phyloP scores from a whole-genome alignment of 2,797 vertebrate species.

The Octomys mimax region DNA sequence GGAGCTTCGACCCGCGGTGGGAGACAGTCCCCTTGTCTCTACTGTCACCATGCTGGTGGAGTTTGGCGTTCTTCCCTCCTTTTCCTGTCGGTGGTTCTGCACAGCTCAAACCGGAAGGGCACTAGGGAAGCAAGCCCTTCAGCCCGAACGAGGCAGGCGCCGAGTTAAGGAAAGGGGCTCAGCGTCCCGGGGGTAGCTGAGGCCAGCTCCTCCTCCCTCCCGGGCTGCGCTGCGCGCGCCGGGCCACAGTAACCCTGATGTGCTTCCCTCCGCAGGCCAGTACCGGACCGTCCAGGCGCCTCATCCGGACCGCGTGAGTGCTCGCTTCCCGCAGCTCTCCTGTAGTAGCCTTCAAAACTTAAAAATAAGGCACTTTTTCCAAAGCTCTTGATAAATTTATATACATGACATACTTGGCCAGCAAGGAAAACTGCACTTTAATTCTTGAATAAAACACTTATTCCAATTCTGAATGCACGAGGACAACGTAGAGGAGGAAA shows the following conservation, averaged over 20 bases:
- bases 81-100: neutral
- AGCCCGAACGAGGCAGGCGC: neutral
- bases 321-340: neutral
- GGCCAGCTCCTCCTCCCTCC: neutral
- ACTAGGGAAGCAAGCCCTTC: too few relatives aligned
- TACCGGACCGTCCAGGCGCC: conserved; percentile 28
- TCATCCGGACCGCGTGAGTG: conserved; percentile 81
- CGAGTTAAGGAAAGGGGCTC: neutral
- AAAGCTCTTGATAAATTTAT: neutral
- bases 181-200: neutral
- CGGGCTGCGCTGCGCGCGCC: too few relatives aligned
- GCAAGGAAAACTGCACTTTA: neutral
- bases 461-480: neutral
- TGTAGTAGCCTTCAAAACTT: neutral
- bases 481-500: neutral
- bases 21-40: neutral
- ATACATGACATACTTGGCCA: neutral
- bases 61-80: neutral
- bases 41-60: neutral
- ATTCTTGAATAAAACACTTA: neutral
- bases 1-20: too few relatives aligned
- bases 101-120: neutral
- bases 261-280: conserved; percentile 77
- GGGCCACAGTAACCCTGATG: neutral
- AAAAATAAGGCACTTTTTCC: neutral